Percentiles rank a stretch among this genome's conserved stretches.
Evolutionary conservation across 2,113 vertebrate species (phyloP).

Genomic region (Paracanthobrama guichenoti): DNA sequence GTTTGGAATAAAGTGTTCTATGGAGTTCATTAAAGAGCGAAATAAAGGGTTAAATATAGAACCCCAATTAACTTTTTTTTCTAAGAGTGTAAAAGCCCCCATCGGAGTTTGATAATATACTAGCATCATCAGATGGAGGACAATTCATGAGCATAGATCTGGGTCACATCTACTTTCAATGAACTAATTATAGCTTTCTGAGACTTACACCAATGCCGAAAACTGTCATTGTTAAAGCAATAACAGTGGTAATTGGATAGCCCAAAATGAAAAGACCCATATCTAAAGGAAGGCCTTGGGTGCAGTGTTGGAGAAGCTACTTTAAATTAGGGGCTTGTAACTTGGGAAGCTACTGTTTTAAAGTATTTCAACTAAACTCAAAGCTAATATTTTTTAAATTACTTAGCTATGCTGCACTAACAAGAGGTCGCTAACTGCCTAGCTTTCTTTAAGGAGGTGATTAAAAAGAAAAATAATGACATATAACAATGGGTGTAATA

Average conservation of each 20-base stretch:
- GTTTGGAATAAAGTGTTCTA: constrained; percentile 5
- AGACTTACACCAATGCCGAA: constrained; percentile 17
- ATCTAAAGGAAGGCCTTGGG: neutral
- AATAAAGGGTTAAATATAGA: constrained; percentile 20
- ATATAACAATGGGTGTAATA: too few species aligned
- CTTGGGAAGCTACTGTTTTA: neutral
- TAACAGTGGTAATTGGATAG: constrained; percentile 21
- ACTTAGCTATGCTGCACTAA: too few species aligned
- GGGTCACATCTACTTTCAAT: constrained; percentile 38
- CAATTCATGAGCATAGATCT: constrained; percentile 24
- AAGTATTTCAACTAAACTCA: too few species aligned
- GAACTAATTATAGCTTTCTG: constrained; percentile 40
- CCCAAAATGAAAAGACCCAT: constrained; percentile 31
- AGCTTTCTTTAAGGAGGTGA: too few species aligned
- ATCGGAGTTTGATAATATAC: constrained; percentile 31
- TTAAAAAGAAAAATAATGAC: too few species aligned
- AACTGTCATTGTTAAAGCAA: constrained; percentile 37
- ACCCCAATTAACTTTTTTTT: neutral
- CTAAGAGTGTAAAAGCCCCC: neutral
- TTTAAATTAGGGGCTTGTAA: neutral
- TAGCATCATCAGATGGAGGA: constrained; percentile 25
- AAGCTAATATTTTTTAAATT: too few species aligned
- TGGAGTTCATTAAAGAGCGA: neutral
- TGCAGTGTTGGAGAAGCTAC: neutral
- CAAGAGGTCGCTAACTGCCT: too few species aligned